These are phyloP conservation scores for Lepisosteus oculatus DNA, from an alignment of 2,113 vertebrate genomes.

Conservation along the genomic window DNA sequence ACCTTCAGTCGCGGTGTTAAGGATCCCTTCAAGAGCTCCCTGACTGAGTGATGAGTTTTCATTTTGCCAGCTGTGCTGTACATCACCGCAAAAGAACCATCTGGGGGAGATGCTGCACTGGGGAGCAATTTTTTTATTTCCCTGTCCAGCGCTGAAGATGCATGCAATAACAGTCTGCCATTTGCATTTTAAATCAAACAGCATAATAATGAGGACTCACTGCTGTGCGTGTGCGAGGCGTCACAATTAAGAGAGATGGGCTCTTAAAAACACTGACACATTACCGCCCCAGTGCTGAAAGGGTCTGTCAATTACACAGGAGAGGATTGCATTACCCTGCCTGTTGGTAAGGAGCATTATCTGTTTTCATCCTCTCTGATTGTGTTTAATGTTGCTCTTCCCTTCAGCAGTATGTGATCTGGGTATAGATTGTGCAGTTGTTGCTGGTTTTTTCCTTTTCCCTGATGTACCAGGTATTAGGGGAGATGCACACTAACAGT, in stretches of 20 bases:
- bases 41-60: background rate
- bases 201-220: conserved; percentile 30
- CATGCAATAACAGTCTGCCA: background rate
- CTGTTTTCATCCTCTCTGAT: conserved; percentile 25
- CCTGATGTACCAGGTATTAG: background rate
- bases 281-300: conserved; percentile 40
- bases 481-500: background rate
- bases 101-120: background rate
- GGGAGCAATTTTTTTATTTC: background rate
- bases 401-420: conserved; percentile 22
- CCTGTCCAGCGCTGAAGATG: background rate
- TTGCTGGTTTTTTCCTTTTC: conserved; percentile 26
- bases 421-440: conserved; percentile 12
- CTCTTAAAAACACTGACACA: conserved; percentile 23
- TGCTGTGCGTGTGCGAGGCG: conserved; percentile 21
- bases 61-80: background rate
- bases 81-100: background rate
- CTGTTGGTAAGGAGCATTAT: conserved; percentile 6
- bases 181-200: background rate
- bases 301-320: conserved; percentile 44
- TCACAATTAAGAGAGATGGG: conserved; percentile 40
- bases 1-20: conserved; percentile 21
- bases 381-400: conserved; percentile 28
- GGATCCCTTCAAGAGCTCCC: background rate
- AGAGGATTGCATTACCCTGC: conserved; percentile 31